Percentiles rank a stretch among this genome's conserved stretches.
These are phyloP conservation scores for Ormyrus pomaceus DNA, from an alignment of 2,888 invertebrate genomes.

Conservation along the genomic window DNA sequence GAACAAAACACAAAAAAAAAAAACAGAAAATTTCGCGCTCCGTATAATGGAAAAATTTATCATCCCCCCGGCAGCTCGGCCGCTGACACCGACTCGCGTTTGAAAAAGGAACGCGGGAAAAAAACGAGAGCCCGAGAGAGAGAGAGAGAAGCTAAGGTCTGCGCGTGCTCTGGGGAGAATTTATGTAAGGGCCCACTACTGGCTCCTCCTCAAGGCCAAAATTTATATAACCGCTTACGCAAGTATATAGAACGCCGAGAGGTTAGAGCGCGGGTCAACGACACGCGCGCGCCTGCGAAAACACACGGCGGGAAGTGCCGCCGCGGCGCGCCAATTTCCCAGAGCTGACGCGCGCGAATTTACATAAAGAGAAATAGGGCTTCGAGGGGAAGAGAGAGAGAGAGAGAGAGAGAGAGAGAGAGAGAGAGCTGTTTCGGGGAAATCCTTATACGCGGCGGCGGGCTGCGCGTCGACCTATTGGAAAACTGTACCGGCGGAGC, in stretches of 20 bases:
- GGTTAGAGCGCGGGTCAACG: background rate
- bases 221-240: constrained; percentile 42
- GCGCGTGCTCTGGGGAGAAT: constrained; percentile 28
- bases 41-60: constrained; percentile 47
- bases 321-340: constrained; percentile 50
- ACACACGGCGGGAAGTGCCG: constrained; percentile 13
- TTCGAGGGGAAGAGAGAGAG: no score
- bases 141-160: background rate
- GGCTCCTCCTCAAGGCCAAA: constrained; percentile 50
- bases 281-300: constrained; percentile 29
- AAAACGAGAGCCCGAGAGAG: background rate
- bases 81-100: background rate
- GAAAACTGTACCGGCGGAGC: constrained; percentile 1
- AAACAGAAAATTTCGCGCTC: constrained; percentile 22
- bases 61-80: background rate
- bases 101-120: background rate
- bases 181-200: constrained; percentile 33
- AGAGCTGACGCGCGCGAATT: constrained; percentile 30
- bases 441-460: constrained; percentile 1
- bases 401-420: no score
- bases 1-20: background rate
- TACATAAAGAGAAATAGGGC: constrained; percentile 53
- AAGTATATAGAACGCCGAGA: background rate
- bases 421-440: background rate
- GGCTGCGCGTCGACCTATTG: background rate